Conservation (phyloP, 1,140 invertebrate species). For the Formica selysi region DNA sequence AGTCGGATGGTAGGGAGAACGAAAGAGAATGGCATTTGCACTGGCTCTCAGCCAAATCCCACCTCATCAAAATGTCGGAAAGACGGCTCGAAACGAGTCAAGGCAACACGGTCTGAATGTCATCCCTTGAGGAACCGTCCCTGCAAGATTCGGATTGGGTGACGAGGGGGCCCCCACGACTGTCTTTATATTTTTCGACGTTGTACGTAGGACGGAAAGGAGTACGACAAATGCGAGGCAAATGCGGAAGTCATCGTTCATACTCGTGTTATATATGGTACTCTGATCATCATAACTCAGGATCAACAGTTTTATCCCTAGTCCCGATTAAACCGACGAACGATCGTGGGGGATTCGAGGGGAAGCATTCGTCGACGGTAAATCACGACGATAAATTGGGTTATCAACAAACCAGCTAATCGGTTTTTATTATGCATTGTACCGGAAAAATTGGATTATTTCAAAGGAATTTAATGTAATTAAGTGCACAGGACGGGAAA, state of each 20-base stretch:
- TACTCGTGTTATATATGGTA: conserved; percentile 39
- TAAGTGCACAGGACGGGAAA: background rate
- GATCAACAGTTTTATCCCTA: conserved; percentile 65
- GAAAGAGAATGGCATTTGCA: conserved; percentile 77
- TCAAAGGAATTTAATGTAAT: background rate
- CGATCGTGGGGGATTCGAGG: conserved; percentile 42
- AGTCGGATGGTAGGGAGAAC: conserved; percentile 40
- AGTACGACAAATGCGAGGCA: conserved; percentile 62
- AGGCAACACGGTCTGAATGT: conserved; percentile 76
- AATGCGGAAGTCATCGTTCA: conserved; percentile 69
- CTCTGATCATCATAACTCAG: conserved; percentile 51
- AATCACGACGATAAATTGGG: conserved; percentile 35
- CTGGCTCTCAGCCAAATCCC: conserved; percentile 79
- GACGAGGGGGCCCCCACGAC: background rate
- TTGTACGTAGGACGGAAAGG: conserved; percentile 30
- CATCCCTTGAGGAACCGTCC: conserved; percentile 74
- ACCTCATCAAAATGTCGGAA: conserved; percentile 81
- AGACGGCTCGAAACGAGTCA: conserved; percentile 74
- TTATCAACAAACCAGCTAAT: conserved; percentile 50
- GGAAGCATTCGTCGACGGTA: conserved; percentile 26
- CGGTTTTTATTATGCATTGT: conserved; percentile 49
- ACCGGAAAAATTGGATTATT: conserved; percentile 33
- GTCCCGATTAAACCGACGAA: conserved; percentile 61
- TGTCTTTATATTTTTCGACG: conserved; percentile 69
- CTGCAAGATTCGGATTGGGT: conserved; percentile 47